Percentiles rank a stretch among this genome's conserved stretches.
Conservation (phyloP, 2,888 invertebrate species). For the Drosophila incognita region DNA sequence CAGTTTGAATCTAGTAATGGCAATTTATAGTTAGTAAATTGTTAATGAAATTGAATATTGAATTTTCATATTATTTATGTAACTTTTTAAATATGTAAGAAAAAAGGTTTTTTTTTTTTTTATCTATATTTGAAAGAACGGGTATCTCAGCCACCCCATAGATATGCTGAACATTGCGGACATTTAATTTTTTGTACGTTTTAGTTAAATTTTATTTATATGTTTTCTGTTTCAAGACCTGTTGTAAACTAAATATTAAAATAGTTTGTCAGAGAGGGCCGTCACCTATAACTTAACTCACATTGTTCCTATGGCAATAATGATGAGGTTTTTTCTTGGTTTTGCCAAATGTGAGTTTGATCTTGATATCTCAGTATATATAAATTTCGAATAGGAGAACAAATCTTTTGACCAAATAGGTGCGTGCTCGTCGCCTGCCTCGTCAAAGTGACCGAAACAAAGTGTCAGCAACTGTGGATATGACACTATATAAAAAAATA, state of each 20-base stretch:
- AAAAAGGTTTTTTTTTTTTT: too few species aligned
- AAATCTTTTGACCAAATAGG: neutral
- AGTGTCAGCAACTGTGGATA: neutral
- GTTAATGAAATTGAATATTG: neutral
- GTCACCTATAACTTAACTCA: neutral
- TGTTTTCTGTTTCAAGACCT: neutral
- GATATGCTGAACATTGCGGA: neutral
- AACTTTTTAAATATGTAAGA: neutral
- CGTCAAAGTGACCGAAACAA: neutral
- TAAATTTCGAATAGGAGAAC: fast-evolving
- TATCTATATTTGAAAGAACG: neutral
- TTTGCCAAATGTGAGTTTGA: neutral
- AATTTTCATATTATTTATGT: neutral
- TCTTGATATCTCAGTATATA: neutral
- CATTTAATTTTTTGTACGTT: neutral
- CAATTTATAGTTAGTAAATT: neutral
- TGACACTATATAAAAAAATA: neutral
- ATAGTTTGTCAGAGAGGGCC: neutral
- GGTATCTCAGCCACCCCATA: neutral
- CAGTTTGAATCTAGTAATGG: neutral
- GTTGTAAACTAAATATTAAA: neutral
- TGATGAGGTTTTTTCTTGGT: neutral
- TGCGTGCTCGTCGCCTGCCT: neutral
- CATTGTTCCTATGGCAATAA: neutral
- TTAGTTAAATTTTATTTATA: neutral